Evolutionary conservation across 2,888 invertebrate genomes (phyloP).

Genomic region (Laothoe populi): DNA sequence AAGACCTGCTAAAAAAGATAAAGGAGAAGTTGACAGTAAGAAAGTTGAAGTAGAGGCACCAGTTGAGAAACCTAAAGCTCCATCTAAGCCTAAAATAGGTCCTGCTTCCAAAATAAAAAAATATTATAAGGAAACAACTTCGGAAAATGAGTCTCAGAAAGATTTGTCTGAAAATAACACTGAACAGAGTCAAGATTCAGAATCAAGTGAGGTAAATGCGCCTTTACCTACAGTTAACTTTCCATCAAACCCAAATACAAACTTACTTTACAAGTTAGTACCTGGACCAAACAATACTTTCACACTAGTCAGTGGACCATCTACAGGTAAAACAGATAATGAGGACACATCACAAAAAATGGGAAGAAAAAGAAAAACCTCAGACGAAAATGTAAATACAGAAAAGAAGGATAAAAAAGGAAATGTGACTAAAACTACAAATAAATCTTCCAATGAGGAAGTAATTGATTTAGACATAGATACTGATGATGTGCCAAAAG

Average conservation of each 20-base stretch:
- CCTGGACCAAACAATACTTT: constrained; percentile 76
- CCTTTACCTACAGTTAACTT: constrained; percentile 53
- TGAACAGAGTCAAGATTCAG: too few species aligned
- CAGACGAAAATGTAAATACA: constrained; percentile 25
- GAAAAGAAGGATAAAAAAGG: constrained; percentile 23
- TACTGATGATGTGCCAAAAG: constrained; percentile 24
- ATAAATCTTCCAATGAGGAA: constrained; percentile 33
- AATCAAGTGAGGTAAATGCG: constrained; percentile 29
- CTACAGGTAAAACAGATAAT: constrained; percentile 24
- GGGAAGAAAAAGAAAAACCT: constrained; percentile 35
- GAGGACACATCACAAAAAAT: constrained; percentile 30
- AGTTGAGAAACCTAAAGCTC: constrained; percentile 26
- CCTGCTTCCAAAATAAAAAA: constrained; percentile 72
- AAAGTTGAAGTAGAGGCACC: neutral
- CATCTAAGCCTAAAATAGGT: constrained; percentile 63
- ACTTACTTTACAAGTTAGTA: constrained; percentile 68
- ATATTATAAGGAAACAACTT: constrained; percentile 27
- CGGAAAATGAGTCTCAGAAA: constrained; percentile 30
- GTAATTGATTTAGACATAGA: constrained; percentile 48
- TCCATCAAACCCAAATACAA: constrained; percentile 58
- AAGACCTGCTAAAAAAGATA: constrained; percentile 16
- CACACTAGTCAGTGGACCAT: constrained; percentile 63
- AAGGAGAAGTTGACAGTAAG: neutral
- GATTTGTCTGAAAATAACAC: neutral
- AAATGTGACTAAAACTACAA: constrained; percentile 26